Evolutionary conservation across 2,888 invertebrate species (phyloP), one percentile per base, ranked within the genome.

Genomic region (Andrena dorsata): DNA sequence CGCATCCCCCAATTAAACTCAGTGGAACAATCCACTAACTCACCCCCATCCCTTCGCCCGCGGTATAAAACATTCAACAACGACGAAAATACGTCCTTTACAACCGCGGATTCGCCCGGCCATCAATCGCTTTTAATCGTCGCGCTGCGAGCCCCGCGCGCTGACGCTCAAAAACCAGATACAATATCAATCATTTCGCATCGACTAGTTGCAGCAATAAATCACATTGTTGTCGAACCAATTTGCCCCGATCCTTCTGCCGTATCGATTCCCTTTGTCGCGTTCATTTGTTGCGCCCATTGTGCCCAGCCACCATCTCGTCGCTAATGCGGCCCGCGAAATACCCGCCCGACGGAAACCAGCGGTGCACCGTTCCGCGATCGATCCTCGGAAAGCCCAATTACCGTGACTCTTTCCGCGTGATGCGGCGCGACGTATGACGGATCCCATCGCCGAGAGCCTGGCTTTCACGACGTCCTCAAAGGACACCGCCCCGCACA

Each of bases 191-290:
- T 80, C 79, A 80, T 78, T 70, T 26, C 65, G 78, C 26, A 53
- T 16, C 30, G 78, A 56, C 58, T 47, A 51, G 20, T 77, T 49
- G 28, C 23, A 47, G 60, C 79, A 70, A 78, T 80, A 80, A 80
- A 80, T 80, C 79, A 61, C 65, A 78, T 78, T 78, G 79, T 80
- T 71, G 79, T 80, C 79, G 60, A 78, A 80, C 60, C 79, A 80
- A 80, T 80, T 80, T 80, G 65, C 78, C 78, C 35, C 51, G 65
- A 70, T 66, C 79, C 65, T 76, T 68, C 66, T 49, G 72, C 60
- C 77, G 23, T 70, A 47, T 77, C 65, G 79, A 78, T 64, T 58
- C 68, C 80, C 56, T 68, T 63, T 63, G 71, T 72, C 80, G 65
- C 71, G 47, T 79, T 80, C 80, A 68, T 79, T 79, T 79, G 80